A percentile compares a stretch with the other conserved stretches of the same genome.
phyloP scores from a whole-genome alignment of 2,888 invertebrate species.

The Leptinotarsa peninsularis region DNA sequence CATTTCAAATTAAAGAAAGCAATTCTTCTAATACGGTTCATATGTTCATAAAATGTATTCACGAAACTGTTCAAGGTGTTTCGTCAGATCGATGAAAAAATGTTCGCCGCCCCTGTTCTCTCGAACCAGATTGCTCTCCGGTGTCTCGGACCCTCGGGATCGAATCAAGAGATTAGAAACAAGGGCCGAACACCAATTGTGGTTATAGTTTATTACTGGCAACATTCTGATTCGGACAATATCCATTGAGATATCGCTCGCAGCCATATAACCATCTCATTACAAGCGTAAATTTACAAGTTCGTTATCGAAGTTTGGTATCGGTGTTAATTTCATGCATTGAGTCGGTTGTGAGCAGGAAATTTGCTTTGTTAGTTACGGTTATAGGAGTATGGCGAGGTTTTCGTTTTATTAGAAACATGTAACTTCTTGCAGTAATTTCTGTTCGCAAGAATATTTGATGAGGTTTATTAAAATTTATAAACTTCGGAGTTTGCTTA shows the following conservation, averaged over 20 bases:
- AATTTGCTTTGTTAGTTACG: background rate
- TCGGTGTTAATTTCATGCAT: constrained; percentile 41
- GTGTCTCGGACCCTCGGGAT: constrained; percentile 13
- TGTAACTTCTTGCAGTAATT: background rate
- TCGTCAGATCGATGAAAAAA: background rate
- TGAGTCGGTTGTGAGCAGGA: constrained; percentile 8
- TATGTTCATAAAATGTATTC: too few relatives aligned
- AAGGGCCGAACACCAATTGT: constrained; percentile 33
- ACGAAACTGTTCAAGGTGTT: too few relatives aligned
- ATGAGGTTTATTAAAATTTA: too few relatives aligned
- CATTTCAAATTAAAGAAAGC: too few relatives aligned
- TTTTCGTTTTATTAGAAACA: background rate
- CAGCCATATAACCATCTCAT: constrained; percentile 34
- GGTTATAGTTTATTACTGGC: constrained; percentile 39
- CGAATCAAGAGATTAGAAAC: constrained; percentile 19
- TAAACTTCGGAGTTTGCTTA: too few relatives aligned
- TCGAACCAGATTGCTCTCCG: constrained; percentile 5
- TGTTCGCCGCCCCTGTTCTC: constrained; percentile 5
- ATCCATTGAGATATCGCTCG: constrained; percentile 28
- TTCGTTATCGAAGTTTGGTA: constrained; percentile 41
- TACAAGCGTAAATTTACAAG: constrained; percentile 41
- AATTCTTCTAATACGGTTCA: too few relatives aligned
- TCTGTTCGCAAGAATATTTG: background rate
- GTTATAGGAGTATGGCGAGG: background rate
- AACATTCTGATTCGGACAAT: constrained; percentile 33